phyloP scores from a whole-genome alignment of 2,888 invertebrate species.

The Melinaea marsaeus region DNA sequence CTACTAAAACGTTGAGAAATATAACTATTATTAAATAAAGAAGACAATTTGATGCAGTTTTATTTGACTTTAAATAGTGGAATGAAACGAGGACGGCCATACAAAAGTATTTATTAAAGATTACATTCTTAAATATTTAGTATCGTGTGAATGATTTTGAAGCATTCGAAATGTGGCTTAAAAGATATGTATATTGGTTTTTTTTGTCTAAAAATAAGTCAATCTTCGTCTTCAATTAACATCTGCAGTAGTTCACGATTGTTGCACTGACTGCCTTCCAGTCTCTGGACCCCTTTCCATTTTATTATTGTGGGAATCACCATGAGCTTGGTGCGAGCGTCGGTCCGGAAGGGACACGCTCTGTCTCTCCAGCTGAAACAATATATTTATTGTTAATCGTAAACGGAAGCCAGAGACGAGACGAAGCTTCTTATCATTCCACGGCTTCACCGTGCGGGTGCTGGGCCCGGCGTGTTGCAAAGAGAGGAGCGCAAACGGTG shows the following conservation, averaged over 20 bases:
- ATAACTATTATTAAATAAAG: not conserved
- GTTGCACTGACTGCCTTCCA: constrained; percentile 87
- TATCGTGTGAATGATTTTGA: constrained; percentile 1
- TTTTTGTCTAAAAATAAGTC: constrained; percentile 10
- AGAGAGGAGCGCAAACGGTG: no score
- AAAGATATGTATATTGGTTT: not conserved
- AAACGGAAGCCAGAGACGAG: not conserved
- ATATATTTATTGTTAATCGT: not conserved
- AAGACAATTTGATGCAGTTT: not conserved
- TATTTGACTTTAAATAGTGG: not conserved
- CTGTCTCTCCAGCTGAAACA: constrained; percentile 89
- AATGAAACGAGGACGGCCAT: not conserved
- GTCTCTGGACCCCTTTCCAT: constrained; percentile 87
- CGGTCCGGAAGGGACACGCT: constrained; percentile 88
- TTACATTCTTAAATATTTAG: constrained; percentile 11
- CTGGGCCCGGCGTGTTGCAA: no score
- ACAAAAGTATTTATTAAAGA: constrained; percentile 13
- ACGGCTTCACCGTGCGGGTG: no score
- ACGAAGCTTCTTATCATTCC: no score
- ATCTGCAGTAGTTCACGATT: constrained; percentile 86
- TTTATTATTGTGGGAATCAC: constrained; percentile 89
- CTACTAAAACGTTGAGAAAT: not conserved
- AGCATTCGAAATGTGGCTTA: not conserved
- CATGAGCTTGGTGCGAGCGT: constrained; percentile 82
- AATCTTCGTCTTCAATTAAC: constrained; percentile 86